Percentiles rank a stretch among this genome's conserved stretches.
These are phyloP conservation scores for Nibea albiflora DNA, from an alignment of 2,113 vertebrate genomes.

Conservation along the genomic window DNA sequence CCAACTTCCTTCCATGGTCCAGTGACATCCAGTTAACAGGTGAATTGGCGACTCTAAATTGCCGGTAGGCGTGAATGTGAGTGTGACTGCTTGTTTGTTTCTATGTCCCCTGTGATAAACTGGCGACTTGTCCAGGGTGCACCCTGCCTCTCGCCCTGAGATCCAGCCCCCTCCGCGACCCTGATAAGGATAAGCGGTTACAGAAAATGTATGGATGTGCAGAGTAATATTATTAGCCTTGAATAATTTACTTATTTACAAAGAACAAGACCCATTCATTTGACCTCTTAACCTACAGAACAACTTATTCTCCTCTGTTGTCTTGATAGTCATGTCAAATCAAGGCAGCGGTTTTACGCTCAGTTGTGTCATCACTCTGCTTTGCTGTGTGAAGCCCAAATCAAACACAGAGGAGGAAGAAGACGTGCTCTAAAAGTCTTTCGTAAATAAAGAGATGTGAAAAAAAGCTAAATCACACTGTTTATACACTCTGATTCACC, in stretches of 20 bases:
- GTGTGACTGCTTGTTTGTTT: too few relatives aligned
- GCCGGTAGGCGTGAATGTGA: too few relatives aligned
- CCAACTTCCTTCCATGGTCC: too few relatives aligned
- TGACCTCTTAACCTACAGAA: too few relatives aligned
- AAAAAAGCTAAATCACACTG: neutral
- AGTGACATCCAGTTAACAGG: too few relatives aligned
- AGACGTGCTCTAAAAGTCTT: neutral
- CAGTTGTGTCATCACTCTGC: slow-evolving; percentile 5
- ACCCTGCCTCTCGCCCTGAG: too few relatives aligned
- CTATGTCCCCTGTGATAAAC: too few relatives aligned
- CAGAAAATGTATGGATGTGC: too few relatives aligned
- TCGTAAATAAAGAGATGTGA: neutral
- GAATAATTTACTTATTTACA: neutral
- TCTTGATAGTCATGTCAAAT: slow-evolving; percentile 21
- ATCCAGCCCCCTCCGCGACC: too few relatives aligned
- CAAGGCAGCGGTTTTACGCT: neutral
- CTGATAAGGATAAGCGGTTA: too few relatives aligned
- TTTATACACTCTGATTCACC: slow-evolving; percentile 11
- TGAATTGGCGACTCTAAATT: too few relatives aligned
- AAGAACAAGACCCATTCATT: neutral
- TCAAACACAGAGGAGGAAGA: neutral
- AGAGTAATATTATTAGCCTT: neutral
- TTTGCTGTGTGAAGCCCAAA: neutral
- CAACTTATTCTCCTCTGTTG: neutral
- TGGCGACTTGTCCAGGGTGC: too few relatives aligned